Conservation (phyloP, 2,797 vertebrate species). For the Chiloscyllium punctatum region DNA sequence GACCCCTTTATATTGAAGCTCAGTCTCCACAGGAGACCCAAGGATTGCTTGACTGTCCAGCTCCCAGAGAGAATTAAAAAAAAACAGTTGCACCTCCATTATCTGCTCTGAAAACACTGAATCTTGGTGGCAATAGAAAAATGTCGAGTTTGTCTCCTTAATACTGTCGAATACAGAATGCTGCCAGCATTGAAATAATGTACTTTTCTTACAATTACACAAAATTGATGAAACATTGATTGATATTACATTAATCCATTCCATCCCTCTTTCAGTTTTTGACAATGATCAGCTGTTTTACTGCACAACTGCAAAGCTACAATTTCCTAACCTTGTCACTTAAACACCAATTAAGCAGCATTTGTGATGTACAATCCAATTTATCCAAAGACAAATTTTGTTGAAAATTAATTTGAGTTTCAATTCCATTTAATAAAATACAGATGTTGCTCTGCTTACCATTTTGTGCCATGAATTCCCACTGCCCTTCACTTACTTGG, state of each 20-base stretch:
- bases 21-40: neutral
- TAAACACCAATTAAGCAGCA: neutral
- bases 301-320: neutral
- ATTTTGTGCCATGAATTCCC: neutral
- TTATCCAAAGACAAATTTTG: neutral
- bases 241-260: neutral
- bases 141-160: neutral
- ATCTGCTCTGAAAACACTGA: neutral
- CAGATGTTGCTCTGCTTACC: neutral
- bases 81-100: neutral
- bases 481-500: constrained; percentile 66
- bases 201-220: neutral
- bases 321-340: neutral
- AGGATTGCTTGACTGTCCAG: neutral
- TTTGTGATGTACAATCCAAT: neutral
- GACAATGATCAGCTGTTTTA: neutral
- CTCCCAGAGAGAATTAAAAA: neutral
- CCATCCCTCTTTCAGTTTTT: neutral
- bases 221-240: neutral
- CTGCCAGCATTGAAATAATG: neutral
- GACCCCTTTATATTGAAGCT: neutral
- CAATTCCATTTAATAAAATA: neutral
- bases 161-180: neutral
- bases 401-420: neutral
- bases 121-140: neutral